These are phyloP conservation scores for Taurulus bubalis DNA, from an alignment of 2,113 vertebrate species.

Conservation along the genomic window DNA sequence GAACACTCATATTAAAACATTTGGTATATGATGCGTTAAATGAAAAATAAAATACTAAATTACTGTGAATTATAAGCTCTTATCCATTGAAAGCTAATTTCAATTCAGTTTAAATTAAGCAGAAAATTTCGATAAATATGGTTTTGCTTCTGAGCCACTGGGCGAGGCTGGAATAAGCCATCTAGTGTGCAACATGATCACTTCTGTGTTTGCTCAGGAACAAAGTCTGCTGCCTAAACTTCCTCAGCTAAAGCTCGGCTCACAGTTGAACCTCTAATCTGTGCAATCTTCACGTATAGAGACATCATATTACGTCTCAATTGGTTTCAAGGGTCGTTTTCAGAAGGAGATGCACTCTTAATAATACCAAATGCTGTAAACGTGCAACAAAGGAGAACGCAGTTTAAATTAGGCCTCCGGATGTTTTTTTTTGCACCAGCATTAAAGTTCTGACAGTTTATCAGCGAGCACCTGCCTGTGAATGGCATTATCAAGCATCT, in stretches of 20 bases:
- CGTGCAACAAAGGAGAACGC: conserved; percentile 34
- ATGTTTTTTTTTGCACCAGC: conserved; percentile 1
- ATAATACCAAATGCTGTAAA: conserved; percentile 7
- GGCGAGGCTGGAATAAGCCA: conserved; percentile 60
- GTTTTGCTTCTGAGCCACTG: conserved; percentile 74
- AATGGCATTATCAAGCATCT: conserved; percentile 74
- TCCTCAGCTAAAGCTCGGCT: conserved; percentile 17
- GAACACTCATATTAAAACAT: conserved; percentile 74
- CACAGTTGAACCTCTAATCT: conserved; percentile 47
- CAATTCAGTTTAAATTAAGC: conserved; percentile 82
- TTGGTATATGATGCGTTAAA: conserved; percentile 86
- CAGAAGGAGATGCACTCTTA: conserved; percentile 8
- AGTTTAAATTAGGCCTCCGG: conserved; percentile 33
- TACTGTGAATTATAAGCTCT: conserved; percentile 72
- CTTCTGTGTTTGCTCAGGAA: conserved; percentile 43
- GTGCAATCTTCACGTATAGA: conserved; percentile 39
- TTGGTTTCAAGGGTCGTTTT: conserved; percentile 22
- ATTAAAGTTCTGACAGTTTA: conserved; percentile 39
- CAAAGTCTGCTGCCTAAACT: conserved; percentile 47
- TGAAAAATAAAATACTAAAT: conserved; percentile 79
- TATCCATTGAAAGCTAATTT: conserved; percentile 77
- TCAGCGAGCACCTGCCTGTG: conserved; percentile 41
- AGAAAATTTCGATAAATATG: conserved; percentile 83
- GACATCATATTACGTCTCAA: conserved; percentile 21
- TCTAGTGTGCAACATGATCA: conserved; percentile 44